Evolutionary conservation across 92 coral and sea anemone species (phyloP).

Genomic region (Epizoanthus fatuus): DNA sequence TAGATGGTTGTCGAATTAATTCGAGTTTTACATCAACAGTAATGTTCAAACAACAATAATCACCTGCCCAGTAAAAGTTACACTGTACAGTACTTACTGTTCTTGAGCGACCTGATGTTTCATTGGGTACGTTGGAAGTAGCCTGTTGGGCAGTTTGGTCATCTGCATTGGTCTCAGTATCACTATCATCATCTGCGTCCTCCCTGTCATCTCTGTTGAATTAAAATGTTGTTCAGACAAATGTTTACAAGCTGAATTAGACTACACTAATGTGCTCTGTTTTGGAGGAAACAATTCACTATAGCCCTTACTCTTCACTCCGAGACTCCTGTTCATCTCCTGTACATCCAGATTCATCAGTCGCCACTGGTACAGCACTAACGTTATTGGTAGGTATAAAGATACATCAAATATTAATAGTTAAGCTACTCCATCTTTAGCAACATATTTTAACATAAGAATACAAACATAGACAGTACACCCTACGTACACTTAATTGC

Average conservation of each 20-base stretch:
- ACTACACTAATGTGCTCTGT: too few relatives aligned
- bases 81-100: conserved; percentile 10
- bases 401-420: too few relatives aligned
- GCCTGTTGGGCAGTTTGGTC: neutral
- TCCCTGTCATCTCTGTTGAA: conserved; percentile 6
- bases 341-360: conserved; percentile 25
- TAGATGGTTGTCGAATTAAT: too few relatives aligned
- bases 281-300: too few relatives aligned
- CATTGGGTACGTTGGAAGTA: neutral
- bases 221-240: neutral
- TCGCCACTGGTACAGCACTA: neutral
- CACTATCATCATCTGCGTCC: conserved; percentile 29
- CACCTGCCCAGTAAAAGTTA: neutral
- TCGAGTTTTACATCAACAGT: too few relatives aligned
- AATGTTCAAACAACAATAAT: too few relatives aligned
- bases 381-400: neutral
- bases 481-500: too few relatives aligned
- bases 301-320: conserved; percentile 1
- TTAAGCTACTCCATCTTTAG: too few relatives aligned
- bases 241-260: neutral
- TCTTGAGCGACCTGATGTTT: conserved; percentile 21
- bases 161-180: conserved; percentile 4
- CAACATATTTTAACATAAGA: too few relatives aligned
- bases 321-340: conserved; percentile 21
- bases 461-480: too few relatives aligned